Evolutionary conservation across 2,113 vertebrate genomes (phyloP), one percentile per base, ranked within the genome.

Genomic region (Rhadina sibilatrix): DNA sequence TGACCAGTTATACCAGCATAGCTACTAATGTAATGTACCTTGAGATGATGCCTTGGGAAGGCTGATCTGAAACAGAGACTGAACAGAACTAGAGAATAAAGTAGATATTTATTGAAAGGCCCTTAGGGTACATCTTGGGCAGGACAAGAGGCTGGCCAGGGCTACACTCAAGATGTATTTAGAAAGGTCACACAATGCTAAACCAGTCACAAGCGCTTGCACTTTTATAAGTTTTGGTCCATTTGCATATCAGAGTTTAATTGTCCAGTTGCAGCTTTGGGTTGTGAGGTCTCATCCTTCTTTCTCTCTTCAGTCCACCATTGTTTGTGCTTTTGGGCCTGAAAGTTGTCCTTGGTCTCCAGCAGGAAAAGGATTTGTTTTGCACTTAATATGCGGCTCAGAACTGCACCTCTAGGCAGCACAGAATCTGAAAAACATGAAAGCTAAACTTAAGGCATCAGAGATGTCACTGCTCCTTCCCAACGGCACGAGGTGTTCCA

Each of bases 401-500:
- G 57, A 25, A 37, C n/a, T 59, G 4, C 23, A 59, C 15, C 15
- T 23, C n/a, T 37, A 5, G 57, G 57, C 57, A 25, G 57, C 57
- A 25, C n/a, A 25, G 57, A 25, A 37, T 37, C 10, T 37, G 57
- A 59, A 59, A 56, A 59, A 11, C 9, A 11, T 4, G n/a, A 37
- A 25, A 59, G 23, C 23, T 37, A 5, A 37, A 7, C 5, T 25
- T 5, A 25, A 25, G 57, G n/a, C 23, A 5, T 25, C 22, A 25
- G 0, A 13, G 19, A 6, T 22, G 23, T 6, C 44, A 6, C 8
- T 10, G 20, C 5, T 61, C 6, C 15, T 25, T 12, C 9, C 20
- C 35, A 3, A 11, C 0, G 23, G 13, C 38, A 5, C 0, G 5
- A 11, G 0, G 3, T 2, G 19, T 6, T 70, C 10, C 19, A 2